Percentiles rank a stretch among this genome's conserved stretches.
These are phyloP conservation scores for Laterallus jamaicensis DNA, from an alignment of 2,113 vertebrate genomes.

Conservation along the genomic window DNA sequence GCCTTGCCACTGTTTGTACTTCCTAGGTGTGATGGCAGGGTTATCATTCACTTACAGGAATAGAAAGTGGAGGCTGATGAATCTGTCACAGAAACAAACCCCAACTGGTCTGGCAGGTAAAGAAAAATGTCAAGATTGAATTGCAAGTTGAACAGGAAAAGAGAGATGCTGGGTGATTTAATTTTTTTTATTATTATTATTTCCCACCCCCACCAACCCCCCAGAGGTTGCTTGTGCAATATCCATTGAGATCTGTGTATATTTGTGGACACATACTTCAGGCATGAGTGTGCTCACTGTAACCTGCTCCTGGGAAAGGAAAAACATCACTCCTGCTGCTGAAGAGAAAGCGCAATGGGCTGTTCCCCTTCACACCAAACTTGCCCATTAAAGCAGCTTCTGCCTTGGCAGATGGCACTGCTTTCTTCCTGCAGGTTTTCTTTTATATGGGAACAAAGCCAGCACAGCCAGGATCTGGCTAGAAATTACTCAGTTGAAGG, in stretches of 20 bases:
- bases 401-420: conserved; percentile 51
- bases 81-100: background rate
- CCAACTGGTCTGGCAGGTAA: background rate
- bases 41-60: background rate
- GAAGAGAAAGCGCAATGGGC: background rate
- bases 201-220: too few relatives aligned
- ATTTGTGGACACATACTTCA: background rate
- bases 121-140: background rate
- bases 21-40: background rate
- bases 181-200: background rate
- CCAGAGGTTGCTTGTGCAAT: background rate
- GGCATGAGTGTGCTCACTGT: background rate
- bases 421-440: conserved; percentile 52
- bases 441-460: conserved; percentile 33
- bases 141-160: background rate
- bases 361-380: background rate
- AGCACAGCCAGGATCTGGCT: conserved; percentile 38
- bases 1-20: background rate
- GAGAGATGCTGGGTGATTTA: background rate
- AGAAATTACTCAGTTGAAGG: conserved; percentile 50
- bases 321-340: background rate
- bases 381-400: conserved; percentile 30
- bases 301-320: background rate
- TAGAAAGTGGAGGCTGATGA: conserved; percentile 23
- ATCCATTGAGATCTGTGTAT: background rate